Percentiles rank a stretch among this genome's conserved stretches.
Conservation (phyloP, 2,113 vertebrate species). For the Apteryx mantelli region DNA sequence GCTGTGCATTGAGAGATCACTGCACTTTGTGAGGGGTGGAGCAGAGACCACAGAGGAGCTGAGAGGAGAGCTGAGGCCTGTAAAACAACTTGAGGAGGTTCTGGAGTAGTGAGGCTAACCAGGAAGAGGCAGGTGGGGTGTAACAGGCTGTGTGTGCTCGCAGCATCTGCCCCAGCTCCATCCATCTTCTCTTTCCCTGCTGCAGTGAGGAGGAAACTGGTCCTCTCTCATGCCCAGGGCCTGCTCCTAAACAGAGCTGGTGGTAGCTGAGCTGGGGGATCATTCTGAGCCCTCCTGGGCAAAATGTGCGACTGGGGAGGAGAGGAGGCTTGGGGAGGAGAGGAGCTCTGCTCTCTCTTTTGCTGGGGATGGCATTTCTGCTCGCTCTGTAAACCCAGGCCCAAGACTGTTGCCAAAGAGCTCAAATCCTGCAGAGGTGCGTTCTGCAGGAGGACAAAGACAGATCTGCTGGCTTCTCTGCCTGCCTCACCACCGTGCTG, state of each 20-base stretch:
- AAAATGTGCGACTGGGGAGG: background rate
- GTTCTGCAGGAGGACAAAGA: background rate
- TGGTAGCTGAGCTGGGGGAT: background rate
- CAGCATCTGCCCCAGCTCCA: background rate
- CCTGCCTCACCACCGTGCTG: background rate
- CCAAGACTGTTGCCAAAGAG: background rate
- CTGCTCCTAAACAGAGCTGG: accelerated
- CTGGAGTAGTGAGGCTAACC: background rate
- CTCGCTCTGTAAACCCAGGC: background rate
- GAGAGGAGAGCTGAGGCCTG: background rate
- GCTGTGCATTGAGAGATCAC: background rate
- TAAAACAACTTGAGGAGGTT: background rate
- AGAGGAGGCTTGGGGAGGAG: too few relatives aligned
- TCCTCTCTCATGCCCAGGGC: background rate
- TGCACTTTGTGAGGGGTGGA: background rate
- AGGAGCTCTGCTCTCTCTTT: background rate
- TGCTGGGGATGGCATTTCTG: background rate
- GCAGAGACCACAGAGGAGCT: background rate
- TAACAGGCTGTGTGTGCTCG: background rate
- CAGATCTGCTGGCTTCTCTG: background rate
- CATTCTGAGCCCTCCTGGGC: accelerated
- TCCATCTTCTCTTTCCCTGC: background rate
- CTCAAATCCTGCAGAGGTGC: background rate
- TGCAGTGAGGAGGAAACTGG: background rate
- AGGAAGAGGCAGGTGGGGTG: background rate